Evolutionary conservation across 2,888 invertebrate species (phyloP).

Genomic region (Ischnura elegans): DNA sequence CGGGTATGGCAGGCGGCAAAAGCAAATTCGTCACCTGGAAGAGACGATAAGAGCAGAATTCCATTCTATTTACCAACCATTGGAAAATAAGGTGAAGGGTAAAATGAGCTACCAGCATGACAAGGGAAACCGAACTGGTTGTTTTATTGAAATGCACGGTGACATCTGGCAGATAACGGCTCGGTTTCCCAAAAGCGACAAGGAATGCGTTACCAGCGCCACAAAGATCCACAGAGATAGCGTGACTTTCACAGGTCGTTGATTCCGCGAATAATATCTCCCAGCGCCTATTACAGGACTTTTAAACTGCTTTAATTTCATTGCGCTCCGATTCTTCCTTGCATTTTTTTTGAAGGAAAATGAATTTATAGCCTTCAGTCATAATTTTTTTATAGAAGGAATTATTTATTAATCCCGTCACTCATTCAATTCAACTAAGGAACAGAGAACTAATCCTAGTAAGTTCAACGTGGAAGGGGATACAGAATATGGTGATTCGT

Average conservation of each 20-base stretch:
- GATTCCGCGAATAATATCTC: background rate
- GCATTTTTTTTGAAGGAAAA: too few relatives aligned
- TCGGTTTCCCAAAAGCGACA: background rate
- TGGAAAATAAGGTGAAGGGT: background rate
- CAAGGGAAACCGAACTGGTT: background rate
- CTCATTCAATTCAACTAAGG: too few relatives aligned
- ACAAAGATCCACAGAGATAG: background rate
- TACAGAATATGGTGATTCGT: too few relatives aligned
- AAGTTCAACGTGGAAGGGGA: too few relatives aligned
- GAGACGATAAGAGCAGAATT: background rate
- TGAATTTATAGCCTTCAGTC: too few relatives aligned
- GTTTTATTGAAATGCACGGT: too few relatives aligned
- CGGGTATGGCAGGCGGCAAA: background rate
- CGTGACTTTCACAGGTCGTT: background rate
- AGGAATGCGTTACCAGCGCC: background rate
- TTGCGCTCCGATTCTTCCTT: background rate
- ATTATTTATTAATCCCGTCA: too few relatives aligned
- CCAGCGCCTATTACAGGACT: background rate
- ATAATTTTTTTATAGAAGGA: too few relatives aligned
- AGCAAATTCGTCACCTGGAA: too few relatives aligned
- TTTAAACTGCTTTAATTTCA: background rate
- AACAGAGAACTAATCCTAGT: too few relatives aligned
- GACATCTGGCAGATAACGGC: background rate
- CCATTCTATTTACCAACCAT: background rate
- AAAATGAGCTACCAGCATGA: background rate